Evolutionary conservation across 2,113 vertebrate genomes (phyloP), one percentile per base, ranked within the genome.

Genomic region (Oncorhynchus keta): DNA sequence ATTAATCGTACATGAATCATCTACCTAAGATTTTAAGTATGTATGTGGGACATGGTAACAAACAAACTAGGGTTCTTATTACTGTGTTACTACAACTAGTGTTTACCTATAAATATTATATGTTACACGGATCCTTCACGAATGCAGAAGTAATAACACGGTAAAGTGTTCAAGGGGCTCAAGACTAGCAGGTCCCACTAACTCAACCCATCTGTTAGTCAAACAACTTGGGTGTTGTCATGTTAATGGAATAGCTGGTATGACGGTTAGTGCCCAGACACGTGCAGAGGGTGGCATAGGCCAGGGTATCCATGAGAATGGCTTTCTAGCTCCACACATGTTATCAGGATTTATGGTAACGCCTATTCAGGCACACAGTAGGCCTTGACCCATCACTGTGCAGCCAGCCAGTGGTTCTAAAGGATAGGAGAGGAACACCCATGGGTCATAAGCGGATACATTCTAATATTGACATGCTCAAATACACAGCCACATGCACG

Each of bases 221-320:
- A 72, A 81, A 76, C 73, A 74, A 68, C 72, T 26, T 57, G 67
- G 24, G 24, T 49, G 79, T 86, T 83, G 78, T 72, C 68, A 77
- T 84, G 81, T 83, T 68, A 84, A 78, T 72, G 68, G 67, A 87
- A 69, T 78, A 90, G 73, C 81, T 87, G 85, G 71, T 24, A 72
- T 79, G 26, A 69, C 0, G 66, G 78, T 76, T 1, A 75, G 74
- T 64, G 80, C 6, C 51, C 77, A 83, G n/a, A 0, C 35, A 55
- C 68, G 55, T 73, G 61, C 73, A 84, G 71, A 65, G 77, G 49
- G 71, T 72, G 4, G 55, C 0, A n/a, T 20, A 0, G 13, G 51
- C 3, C 26, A 5, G 16, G 68, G 67, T 9, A 14, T 35, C 79
- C 76, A 74, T 77, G 26, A 2, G 65, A 81, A 80, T 51, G 7